A percentile compares a stretch with the other conserved stretches of the same genome.
phyloP scores from a whole-genome alignment of 2,888 invertebrate species.

The Hydraecia micacea region DNA sequence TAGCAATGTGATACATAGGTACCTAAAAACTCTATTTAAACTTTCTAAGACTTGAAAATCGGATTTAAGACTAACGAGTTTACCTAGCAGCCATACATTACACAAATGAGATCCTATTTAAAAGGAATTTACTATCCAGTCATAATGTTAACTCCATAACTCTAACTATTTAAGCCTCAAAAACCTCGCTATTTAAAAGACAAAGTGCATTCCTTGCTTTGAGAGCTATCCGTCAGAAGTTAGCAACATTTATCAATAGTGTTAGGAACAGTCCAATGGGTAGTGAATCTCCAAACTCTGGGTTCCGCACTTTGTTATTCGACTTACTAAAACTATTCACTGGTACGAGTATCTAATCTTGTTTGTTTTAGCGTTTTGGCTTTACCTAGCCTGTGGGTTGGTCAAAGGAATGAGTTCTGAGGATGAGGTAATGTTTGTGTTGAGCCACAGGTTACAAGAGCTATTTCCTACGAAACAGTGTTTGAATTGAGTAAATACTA shows the following conservation, averaged over 20 bases:
- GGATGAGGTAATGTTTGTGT: background rate
- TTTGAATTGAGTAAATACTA: background rate
- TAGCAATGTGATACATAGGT: background rate
- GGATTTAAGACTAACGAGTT: background rate
- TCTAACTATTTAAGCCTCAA: background rate
- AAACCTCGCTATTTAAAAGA: background rate
- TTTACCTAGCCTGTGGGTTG: background rate
- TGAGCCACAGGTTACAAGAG: background rate
- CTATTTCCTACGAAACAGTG: background rate
- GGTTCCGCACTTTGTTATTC: constrained; percentile 29
- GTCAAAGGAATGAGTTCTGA: background rate
- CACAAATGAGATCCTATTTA: background rate
- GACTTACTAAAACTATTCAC: constrained; percentile 31
- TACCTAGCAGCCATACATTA: background rate
- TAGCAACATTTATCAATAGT: constrained; percentile 49
- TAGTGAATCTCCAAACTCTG: constrained; percentile 47
- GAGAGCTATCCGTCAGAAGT: constrained; percentile 37
- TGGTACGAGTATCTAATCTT: background rate
- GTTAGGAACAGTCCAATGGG: constrained; percentile 40
- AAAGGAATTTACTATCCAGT: too few species aligned
- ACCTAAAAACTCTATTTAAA: background rate
- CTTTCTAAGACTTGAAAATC: background rate
- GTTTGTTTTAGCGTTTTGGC: constrained; percentile 16
- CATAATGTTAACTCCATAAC: background rate
- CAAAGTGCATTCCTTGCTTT: constrained; percentile 46